Evolutionary conservation across 92 coral and sea anemone genomes (phyloP), one percentile per base, ranked within the genome.

Genomic region (Epizoanthus stellaris): DNA sequence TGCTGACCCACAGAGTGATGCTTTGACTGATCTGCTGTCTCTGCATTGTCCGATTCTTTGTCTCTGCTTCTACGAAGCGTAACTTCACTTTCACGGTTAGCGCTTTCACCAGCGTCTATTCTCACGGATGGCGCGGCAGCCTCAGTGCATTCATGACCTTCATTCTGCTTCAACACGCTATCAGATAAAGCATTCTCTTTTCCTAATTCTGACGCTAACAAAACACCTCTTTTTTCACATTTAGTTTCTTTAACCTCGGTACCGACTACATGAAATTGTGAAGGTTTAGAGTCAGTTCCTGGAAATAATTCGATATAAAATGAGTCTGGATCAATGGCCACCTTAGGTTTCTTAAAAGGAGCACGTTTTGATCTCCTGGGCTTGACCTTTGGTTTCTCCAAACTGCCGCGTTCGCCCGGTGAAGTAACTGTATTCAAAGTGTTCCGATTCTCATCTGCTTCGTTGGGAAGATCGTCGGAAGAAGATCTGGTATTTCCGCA

Each of bases 271-370:
- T 81, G 85, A 38, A 84, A 85, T 43, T 85, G 85, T 5, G 92
- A 70, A 40, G 87, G 13, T 12, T 79, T 60, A 6, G 81, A 53
- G 43, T 82, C 72, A 67, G 42, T 21, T 25, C 63, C 76, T 1
- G 91, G 86, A 85, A 85, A 88, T 65, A 75, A 91, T 87, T 95
- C 98, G 14, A 95, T 88, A 5, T 91, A 87, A 90, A 91, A 89
- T 0, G 89, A 88, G 47, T 86, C 94, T 6, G 95, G 85, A 9
- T 87, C 86, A 30, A 88, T 54, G 19, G 54, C 69, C 16, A 89
- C 42, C 45, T 77, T 87, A 5, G 93, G 82, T 66, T 95, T 95
- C 66, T 86, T 85, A 15, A 67, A 90, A 3, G 83, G 69, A 25
- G 59, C 47, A 1, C 90, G 70, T 63, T 86, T 86, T 0, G 93